These are phyloP conservation scores for Dryobotodes eremita DNA, from an alignment of 2,888 invertebrate species.

Conservation along the genomic window DNA sequence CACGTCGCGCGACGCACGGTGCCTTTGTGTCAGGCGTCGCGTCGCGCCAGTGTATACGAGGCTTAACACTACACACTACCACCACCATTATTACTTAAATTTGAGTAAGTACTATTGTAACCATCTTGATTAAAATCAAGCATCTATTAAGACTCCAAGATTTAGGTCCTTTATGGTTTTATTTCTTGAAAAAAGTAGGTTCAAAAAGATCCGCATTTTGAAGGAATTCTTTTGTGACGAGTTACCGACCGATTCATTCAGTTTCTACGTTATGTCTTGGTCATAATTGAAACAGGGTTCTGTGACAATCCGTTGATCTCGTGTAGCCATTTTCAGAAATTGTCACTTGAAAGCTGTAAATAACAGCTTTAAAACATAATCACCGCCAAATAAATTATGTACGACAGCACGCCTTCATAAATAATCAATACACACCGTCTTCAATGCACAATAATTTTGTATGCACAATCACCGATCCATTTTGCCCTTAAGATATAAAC, in stretches of 20 bases:
- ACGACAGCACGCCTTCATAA: background rate
- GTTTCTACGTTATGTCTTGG: background rate
- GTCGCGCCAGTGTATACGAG: too few relatives aligned
- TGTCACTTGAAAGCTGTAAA: background rate
- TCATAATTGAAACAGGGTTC: too few relatives aligned
- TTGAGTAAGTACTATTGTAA: background rate
- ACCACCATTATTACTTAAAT: background rate
- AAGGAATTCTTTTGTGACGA: background rate
- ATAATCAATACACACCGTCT: too few relatives aligned
- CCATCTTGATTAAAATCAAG: background rate
- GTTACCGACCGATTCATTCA: background rate
- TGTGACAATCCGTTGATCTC: background rate
- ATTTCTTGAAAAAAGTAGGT: too few relatives aligned
- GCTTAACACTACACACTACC: background rate
- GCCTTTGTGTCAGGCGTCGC: too few relatives aligned
- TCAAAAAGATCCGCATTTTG: background rate
- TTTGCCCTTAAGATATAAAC: background rate
- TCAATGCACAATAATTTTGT: slow-evolving; percentile 7
- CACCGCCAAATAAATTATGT: background rate
- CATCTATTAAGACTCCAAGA: background rate
- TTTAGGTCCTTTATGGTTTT: background rate
- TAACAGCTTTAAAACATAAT: background rate
- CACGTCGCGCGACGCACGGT: too few relatives aligned
- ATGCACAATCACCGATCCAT: slow-evolving; percentile 1
- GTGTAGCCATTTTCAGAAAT: background rate